Percentiles rank a stretch among this genome's conserved stretches.
phyloP scores from a whole-genome alignment of 2,888 invertebrate genomes.

The Hirtodrosophila confusa region DNA sequence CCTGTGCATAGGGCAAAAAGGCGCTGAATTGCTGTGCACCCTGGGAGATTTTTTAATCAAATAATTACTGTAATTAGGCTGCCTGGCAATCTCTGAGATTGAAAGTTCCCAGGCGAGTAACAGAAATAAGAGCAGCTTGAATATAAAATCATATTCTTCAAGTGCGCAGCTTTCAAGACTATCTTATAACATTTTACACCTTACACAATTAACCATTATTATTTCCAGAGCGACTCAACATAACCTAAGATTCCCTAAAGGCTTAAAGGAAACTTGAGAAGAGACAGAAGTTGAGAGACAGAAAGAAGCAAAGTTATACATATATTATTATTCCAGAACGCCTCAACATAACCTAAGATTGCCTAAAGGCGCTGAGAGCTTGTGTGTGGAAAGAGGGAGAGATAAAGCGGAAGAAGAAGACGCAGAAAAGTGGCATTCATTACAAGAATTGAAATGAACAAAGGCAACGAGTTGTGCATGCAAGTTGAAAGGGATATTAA shows the following conservation, averaged over 20 bases:
- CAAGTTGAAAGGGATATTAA: conserved; percentile 63
- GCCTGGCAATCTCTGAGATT: conserved; percentile 42
- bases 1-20: conserved; percentile 34
- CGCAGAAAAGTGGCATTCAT: conserved; percentile 45
- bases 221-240: too few species aligned
- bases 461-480: conserved; percentile 47
- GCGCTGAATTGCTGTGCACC: conserved; percentile 51
- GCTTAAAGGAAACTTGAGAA: too few species aligned
- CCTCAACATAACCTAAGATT: too few species aligned
- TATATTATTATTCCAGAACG: too few species aligned
- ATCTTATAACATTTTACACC: too few species aligned
- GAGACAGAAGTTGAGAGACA: too few species aligned
- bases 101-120: conserved; percentile 19
- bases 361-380: too few species aligned
- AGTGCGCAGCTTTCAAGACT: background rate
- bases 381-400: too few species aligned
- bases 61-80: conserved; percentile 74
- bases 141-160: conserved; percentile 12
- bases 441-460: conserved; percentile 62
- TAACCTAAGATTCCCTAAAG: too few species aligned
- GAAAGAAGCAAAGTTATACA: too few species aligned
- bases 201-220: too few species aligned
- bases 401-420: background rate
- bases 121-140: conserved; percentile 2
- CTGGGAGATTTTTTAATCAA: conserved; percentile 78